Evolutionary conservation across 2,797 vertebrate genomes (phyloP).

Genomic region (Labeo calbasu): DNA sequence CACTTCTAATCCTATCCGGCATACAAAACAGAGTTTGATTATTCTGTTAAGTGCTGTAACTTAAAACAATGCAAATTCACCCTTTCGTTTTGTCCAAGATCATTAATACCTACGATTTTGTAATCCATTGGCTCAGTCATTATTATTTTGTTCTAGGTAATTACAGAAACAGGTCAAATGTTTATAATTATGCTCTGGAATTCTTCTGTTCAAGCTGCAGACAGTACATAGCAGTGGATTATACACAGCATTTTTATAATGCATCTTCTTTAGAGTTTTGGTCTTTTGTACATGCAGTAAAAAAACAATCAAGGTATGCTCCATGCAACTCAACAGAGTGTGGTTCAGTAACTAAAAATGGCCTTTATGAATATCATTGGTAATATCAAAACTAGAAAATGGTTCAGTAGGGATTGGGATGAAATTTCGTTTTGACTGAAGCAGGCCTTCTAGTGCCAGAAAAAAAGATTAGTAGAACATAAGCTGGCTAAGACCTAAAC

Average conservation of each 20-base stretch:
- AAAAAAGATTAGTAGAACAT: conserved; percentile 50
- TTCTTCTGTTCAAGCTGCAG: neutral
- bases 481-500: conserved; percentile 52
- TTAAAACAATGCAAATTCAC: conserved; percentile 8
- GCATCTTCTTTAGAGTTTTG: neutral
- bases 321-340: neutral
- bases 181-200: neutral
- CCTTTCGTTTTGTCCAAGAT: conserved; percentile 6
- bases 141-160: conserved; percentile 79
- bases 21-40: conserved; percentile 27
- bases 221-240: no score
- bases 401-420: conserved; percentile 70
- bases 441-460: neutral
- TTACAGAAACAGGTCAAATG: conserved; percentile 15
- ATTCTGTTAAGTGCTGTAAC: neutral
- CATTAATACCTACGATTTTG: conserved; percentile 20
- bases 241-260: neutral
- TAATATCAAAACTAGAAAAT: neutral
- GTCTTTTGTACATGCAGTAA: neutral
- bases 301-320: neutral
- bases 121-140: conserved; percentile 53
- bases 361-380: neutral
- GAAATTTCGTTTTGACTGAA: conserved; percentile 70
- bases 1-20: conserved; percentile 25
- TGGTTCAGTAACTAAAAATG: neutral